Base-by-base conservation (phyloP, 2,797 vertebrate genomes). In the Morelia viridis region DNA sequence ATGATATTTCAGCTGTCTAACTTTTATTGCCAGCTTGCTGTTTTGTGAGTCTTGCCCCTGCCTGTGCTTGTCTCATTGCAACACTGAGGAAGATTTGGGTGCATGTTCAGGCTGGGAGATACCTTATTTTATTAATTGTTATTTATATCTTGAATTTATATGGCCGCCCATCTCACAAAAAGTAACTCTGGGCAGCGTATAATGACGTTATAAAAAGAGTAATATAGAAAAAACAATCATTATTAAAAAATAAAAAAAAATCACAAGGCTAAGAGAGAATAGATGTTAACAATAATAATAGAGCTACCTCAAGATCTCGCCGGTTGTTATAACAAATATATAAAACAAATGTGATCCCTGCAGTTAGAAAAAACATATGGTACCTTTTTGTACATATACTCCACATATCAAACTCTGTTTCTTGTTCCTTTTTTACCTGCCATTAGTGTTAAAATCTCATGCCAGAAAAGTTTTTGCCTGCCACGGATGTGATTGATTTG, bases 1-100 rank as follows among this genome's bases (percentile, higher is more conserved):
- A 31, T 85, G 61, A 15, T 53, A 91, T 91, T 89, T 88, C 71
- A 85, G 68, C 19, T 71, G 65, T 58, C 83, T 83, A 92, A 90
- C 58, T 61, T 84, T 83, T 90, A 68, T 84, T 12, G 53, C 35
- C 62, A 88, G n/a, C 31, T 85, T 68, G 15, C 1, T 92, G 26
- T 84, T 91, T 57, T 10, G 58, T 1, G 5, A 1, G 2, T 6
- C 0, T 22, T 35, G 64, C 26, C 88, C 85, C 85, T 93, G 85
- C 31, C 85, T 92, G 88, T 28, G 28, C 61, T 28, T 22, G 24
- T 24, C 71, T 53, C 46, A 41, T 9, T 87, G 35, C 17, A 89
- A 84, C n/a, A 2, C 0, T 13, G 61, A 10, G 10, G 84, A 85
- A 57, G 31, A 88, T 83, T 88, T 41, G 84, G 91, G 91, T 68